phyloP scores from a whole-genome alignment of 2,797 vertebrate species.

The Limnodromus scolopaceus region DNA sequence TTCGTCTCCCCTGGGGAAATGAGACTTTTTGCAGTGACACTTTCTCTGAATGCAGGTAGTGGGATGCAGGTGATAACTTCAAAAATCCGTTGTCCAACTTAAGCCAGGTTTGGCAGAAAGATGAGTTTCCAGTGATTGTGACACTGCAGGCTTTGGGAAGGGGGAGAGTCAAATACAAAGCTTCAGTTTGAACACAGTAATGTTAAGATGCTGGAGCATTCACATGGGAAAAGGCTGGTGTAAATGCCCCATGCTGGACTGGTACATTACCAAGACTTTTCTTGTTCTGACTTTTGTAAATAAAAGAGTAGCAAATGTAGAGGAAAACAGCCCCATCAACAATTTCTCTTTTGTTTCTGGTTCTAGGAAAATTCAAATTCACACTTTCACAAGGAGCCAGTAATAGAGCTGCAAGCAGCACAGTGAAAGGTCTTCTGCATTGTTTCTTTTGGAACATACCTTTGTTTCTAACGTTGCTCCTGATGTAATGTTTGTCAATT shows the following conservation, averaged over 20 bases:
- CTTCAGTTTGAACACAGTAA: neutral
- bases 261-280: neutral
- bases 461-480: neutral
- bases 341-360: neutral
- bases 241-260: neutral
- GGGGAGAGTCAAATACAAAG: neutral
- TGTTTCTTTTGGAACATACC: neutral
- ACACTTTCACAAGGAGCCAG: neutral
- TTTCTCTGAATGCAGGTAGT: neutral
- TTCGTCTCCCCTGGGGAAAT: neutral
- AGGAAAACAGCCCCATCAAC: neutral
- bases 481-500: neutral
- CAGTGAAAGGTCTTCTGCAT: neutral
- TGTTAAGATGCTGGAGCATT: neutral
- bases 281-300: neutral
- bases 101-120: neutral
- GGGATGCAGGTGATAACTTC: neutral
- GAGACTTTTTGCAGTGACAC: neutral
- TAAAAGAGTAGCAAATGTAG: neutral
- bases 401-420: neutral
- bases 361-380: neutral
- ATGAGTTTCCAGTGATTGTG: neutral
- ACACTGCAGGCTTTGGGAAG: neutral
- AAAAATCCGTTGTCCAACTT: neutral
- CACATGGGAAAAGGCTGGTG: neutral